Conservation (phyloP, 2,113 vertebrate genomes). For the Falco punctatus region DNA sequence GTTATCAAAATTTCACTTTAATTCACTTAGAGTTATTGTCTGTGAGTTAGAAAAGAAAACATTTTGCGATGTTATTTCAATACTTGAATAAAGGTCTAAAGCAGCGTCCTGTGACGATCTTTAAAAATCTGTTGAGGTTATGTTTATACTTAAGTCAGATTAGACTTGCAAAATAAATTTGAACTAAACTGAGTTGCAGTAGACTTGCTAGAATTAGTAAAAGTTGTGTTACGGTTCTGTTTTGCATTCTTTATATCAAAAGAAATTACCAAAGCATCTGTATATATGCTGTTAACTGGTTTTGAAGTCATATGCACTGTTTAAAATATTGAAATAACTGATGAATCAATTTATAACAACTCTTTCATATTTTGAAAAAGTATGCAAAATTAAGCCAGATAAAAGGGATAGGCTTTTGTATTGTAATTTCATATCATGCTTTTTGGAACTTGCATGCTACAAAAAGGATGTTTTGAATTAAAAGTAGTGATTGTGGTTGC, state of each 20-base stretch:
- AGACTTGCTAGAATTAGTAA: neutral
- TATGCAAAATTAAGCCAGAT: neutral
- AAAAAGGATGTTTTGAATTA: constrained; percentile 1
- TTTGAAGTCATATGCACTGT: constrained; percentile 5
- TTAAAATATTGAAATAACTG: constrained; percentile 17
- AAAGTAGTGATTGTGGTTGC: neutral
- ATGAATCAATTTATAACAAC: neutral
- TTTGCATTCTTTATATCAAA: constrained; percentile 1
- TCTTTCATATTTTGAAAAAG: neutral
- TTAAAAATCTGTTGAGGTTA: neutral
- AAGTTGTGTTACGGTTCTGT: neutral
- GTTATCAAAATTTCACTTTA: neutral
- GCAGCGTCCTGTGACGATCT: neutral
- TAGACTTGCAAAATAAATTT: no score
- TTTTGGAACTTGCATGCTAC: neutral
- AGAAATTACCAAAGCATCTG: neutral
- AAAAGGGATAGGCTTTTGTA: neutral
- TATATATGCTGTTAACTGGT: neutral
- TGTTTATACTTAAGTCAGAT: neutral
- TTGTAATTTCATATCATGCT: neutral
- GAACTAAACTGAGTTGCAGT: neutral
- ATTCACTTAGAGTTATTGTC: neutral
- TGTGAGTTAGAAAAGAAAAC: neutral
- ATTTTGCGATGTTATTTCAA: neutral
- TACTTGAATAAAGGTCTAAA: neutral